Evolutionary conservation across 2,888 invertebrate genomes (phyloP), one percentile per base, ranked within the genome.

Genomic region (Isotomurus palustris): DNA sequence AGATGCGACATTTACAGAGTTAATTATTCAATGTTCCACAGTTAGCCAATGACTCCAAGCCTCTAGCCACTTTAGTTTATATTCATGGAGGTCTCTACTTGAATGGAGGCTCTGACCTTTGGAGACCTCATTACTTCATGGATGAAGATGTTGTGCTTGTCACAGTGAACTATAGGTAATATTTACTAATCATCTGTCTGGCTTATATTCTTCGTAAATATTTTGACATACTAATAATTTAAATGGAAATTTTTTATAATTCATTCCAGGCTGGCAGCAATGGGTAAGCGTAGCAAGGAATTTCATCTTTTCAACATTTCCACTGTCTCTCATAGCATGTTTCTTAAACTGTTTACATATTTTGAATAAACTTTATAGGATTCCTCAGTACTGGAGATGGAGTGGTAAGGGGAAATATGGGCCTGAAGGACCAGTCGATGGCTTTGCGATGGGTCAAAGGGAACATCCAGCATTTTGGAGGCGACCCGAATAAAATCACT

Each of bases 21-120:
- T 17, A n/a, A 22, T 25, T 22, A 3, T 36, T 49, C n/a, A 28
- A 40, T 12, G n/a, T 55, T 32, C 32, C 8, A 32, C 8, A 14
- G 32, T 8, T 10, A 32, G 8, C 14, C 14, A 32, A 32, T 8
- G 8, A 32, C 32, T 14, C 44, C 6, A 59, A 59, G 36, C 48
- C 52, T 6, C 36, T 64, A 22, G 59, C 61, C 19, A 61, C 62
- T 10, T 57, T 65, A 56, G 56, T 67, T 21, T 67, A 60, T 40
- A 53, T 67, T 17, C 63, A 67, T 28, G 67, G 65, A 1, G 65
- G 65, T 1, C 36, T 62, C 6, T 65, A 60, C 32, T 51, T 60
- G n/a, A 64, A 64, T 25, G 67, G 67, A 25, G 58, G 56, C 24
- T 44, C 45, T 35, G 56, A 58, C 21, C 19, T 60, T 17, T 62